Evolutionary conservation across 92 coral and sea anemone genomes (phyloP), one percentile per base, ranked within the genome.

Genomic region (Chrysogorgia sp.): DNA sequence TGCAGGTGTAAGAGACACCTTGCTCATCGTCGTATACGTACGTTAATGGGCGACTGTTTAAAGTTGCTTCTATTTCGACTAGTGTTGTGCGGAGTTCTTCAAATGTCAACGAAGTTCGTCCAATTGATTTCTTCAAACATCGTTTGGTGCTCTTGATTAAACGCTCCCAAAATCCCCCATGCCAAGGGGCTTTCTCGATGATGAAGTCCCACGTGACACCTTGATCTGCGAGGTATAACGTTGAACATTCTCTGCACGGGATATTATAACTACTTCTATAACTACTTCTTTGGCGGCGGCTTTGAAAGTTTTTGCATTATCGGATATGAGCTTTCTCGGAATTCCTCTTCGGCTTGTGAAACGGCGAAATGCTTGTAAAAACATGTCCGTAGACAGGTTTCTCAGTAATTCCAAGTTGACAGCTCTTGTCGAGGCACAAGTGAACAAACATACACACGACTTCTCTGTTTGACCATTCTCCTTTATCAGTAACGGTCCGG

Each of bases 1-100:
- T 5, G 90, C 65, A 25, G 88, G 86, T n/a, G 91, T 88, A 1
- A 88, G 72, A 0, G 83, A 47, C 77, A 31, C 67, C 76, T 14
- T 33, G 15, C 0, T 31, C 25, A n/a, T 79, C 77, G 10, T 57
- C 31, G 29, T 56, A 79, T 0, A 79, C 47, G 45, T 79, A 66
- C 10, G 83, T 66, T 17, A 79, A 26, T 7, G 67, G 77, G 0
- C 67, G 83, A 33, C 49, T 61, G 41, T 79, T 79, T 34, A 79
- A 68, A 13, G 43, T 62, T 15, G 83, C 83, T 49, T 79, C 66
- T 24, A 79, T 70, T 57, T 45, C 60, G 22, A 70, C 52, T 24
- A 57, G 59, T 43, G 32, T 70, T 41, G 71, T 65, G 26, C 48
- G 72, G 21, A 65, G 72, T 25, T 65, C 72, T 33, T 33, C 48